These are phyloP conservation scores for Microctonus brassicae DNA, from an alignment of 2,888 invertebrate genomes.

Conservation along the genomic window DNA sequence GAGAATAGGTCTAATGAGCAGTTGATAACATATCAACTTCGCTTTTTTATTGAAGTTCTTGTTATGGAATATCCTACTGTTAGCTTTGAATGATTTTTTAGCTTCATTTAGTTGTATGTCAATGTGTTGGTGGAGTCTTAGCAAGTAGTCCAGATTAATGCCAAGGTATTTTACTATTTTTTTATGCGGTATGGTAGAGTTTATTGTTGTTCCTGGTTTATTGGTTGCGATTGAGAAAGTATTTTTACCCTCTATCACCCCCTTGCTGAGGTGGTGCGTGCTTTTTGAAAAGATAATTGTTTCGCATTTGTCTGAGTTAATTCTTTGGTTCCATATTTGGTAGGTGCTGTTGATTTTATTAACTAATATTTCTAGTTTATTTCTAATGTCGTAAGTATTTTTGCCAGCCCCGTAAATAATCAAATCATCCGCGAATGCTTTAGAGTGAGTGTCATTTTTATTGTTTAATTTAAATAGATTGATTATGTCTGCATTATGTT, in stretches of 20 bases:
- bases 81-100: neutral
- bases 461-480: slow-evolving; percentile 26
- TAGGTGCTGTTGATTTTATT: slow-evolving; percentile 32
- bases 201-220: too few species aligned
- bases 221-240: too few species aligned
- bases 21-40: slow-evolving; percentile 34
- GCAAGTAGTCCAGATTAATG: neutral
- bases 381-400: neutral
- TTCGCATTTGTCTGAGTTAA: too few species aligned
- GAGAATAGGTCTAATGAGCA: slow-evolving; percentile 21
- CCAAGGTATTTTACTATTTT: neutral
- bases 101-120: neutral
- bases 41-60: neutral
- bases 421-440: slow-evolving; percentile 39
- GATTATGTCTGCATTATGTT: slow-evolving; percentile 30
- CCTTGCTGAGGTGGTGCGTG: too few species aligned
- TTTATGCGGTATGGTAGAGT: neutral
- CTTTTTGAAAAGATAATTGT: slow-evolving; percentile 35
- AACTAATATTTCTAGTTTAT: slow-evolving; percentile 1
- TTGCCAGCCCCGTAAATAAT: too few species aligned
- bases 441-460: neutral
- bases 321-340: slow-evolving; percentile 38
- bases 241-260: too few species aligned
- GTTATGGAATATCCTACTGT: neutral
- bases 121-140: neutral